These are phyloP conservation scores for Neodiprion fabricii DNA, from an alignment of 1,140 invertebrate genomes.

Conservation along the genomic window DNA sequence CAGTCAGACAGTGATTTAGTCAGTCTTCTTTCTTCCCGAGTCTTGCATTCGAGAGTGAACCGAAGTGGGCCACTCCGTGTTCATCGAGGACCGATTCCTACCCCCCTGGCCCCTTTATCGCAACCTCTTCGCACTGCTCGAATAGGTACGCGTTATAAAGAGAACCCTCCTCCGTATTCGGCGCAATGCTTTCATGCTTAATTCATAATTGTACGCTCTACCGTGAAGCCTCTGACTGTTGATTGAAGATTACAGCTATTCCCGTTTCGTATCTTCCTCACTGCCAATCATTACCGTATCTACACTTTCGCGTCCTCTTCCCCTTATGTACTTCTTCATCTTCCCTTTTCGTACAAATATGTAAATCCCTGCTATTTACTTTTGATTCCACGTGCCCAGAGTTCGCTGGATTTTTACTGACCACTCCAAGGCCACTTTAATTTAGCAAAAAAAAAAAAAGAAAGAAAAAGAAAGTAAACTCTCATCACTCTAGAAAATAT, in stretches of 20 bases:
- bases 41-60: not conserved
- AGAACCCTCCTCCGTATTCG: constrained; percentile 10
- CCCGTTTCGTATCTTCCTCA: constrained; percentile 18
- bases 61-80: not conserved
- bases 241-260: constrained; percentile 45
- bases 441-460: too few relatives aligned
- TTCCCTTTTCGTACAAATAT: constrained; percentile 29
- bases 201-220: constrained; percentile 36
- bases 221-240: constrained; percentile 19
- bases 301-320: not conserved
- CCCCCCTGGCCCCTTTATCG: not conserved
- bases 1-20: not conserved
- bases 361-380: too few relatives aligned
- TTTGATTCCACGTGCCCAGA: too few relatives aligned
- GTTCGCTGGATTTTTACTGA: too few relatives aligned
- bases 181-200: constrained; percentile 22
- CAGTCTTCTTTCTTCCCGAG: not conserved
- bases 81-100: constrained; percentile 9
- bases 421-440: too few relatives aligned
- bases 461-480: too few relatives aligned
- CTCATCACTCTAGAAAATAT: too few relatives aligned
- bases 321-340: constrained; percentile 12
- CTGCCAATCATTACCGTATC: not conserved
- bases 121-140: not conserved
- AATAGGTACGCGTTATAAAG: not conserved